Base-by-base conservation (phyloP, 1,140 invertebrate species). In the Procambarus virginalis region DNA sequence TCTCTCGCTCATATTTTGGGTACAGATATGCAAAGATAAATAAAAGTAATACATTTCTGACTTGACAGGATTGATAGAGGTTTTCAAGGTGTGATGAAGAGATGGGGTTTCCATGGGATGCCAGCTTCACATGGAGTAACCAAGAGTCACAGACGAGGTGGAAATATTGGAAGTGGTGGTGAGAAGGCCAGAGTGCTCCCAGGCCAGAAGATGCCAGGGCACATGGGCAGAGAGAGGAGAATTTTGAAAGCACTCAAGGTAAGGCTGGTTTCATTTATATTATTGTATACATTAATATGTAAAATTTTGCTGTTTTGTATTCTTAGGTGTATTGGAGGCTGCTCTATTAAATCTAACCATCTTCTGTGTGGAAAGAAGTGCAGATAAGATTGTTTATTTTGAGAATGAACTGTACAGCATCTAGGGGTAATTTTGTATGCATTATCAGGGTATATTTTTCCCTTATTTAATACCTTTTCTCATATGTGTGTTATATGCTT, bases 41-140 rank as follows among this genome's bases (percentile, higher is more conserved):
- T 17, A 17, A 17, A 68, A 4, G 14, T 68, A n/a, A 34, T 73
- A 76, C 49, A 60, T 75, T 58, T 81, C 20, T 70, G 3, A 10
- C 68, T 92, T 94, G 94, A 64, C 93, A 98, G 97, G 4, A 96
- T 98, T 75, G 96, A 98, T 93, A 95, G 97, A 93, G 99, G 99
- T n/a, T 99, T 99, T 93, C 98, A 99, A 96, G 99, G 99, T 82
- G 99, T 99, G 0, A 97, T 99, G 95, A 99, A 98, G 94, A 95
- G 99, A 49, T 99, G 98, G 96, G 98, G 98, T 70, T 98, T 99
- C 93, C 97, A 97, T 93, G 99, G 99, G 87, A 96, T 97, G 95
- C 98, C 97, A 91, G 97, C 97, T 10, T 96, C 96, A 79, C 98
- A 99, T 93, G 98, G 99, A 92, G 95, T 96, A 5, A 99, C 99